phyloP scores from a whole-genome alignment of 2,888 invertebrate genomes.

The Macrosoma leucophasiata region DNA sequence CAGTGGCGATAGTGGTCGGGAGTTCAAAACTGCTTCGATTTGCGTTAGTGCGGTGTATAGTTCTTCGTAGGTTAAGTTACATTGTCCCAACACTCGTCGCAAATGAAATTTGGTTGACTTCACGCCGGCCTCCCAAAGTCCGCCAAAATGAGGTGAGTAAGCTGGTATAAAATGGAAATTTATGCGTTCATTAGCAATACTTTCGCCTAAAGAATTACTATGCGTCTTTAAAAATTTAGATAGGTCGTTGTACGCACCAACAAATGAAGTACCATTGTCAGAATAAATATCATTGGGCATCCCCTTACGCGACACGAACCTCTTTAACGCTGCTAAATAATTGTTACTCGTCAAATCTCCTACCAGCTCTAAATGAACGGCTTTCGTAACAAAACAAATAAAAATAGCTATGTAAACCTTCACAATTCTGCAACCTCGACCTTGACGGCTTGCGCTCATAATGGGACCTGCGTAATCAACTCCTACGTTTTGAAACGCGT shows the following conservation, averaged over 20 bases:
- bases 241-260: constrained; percentile 24
- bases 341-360: constrained; percentile 25
- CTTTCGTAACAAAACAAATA: constrained; percentile 23
- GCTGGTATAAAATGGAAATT: constrained; percentile 6
- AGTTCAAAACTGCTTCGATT: background rate
- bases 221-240: constrained; percentile 15
- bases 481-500: too few species aligned
- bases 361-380: constrained; percentile 24
- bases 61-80: constrained; percentile 8
- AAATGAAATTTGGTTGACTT: constrained; percentile 11
- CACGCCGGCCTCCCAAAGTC: constrained; percentile 9
- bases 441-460: constrained; percentile 10
- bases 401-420: constrained; percentile 24
- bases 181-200: constrained; percentile 11
- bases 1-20: constrained; percentile 3
- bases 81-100: constrained; percentile 8
- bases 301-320: constrained; percentile 23
- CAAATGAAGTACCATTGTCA: constrained; percentile 26
- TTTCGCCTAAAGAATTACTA: constrained; percentile 9
- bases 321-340: constrained; percentile 18
- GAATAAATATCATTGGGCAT: constrained; percentile 21
- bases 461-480: constrained; percentile 26
- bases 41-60: background rate
- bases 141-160: constrained; percentile 11
- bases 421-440: constrained; percentile 18